Percentiles rank a stretch among this genome's conserved stretches.
Evolutionary conservation across 2,113 vertebrate species (phyloP).

Genomic region (Choloepus hoffmanni): DNA sequence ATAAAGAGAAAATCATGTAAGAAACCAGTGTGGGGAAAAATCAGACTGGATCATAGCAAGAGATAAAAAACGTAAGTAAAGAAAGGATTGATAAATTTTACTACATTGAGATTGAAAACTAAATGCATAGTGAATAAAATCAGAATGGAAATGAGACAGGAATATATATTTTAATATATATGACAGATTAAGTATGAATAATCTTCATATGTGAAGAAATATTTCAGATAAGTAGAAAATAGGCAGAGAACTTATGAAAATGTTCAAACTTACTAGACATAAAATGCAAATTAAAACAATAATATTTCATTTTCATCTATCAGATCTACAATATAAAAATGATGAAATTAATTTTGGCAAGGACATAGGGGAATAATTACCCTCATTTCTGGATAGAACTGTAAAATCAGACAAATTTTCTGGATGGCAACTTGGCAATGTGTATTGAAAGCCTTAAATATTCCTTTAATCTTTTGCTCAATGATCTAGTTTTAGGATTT

Average conservation of each 20-base stretch:
- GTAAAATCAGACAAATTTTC: slow-evolving; percentile 34
- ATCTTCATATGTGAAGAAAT: not conserved
- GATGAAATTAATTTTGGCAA: slow-evolving; percentile 34
- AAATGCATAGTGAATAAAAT: not conserved
- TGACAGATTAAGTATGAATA: not conserved
- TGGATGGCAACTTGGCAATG: not conserved
- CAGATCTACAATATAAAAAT: slow-evolving; percentile 19
- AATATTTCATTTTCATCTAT: slow-evolving; percentile 34
- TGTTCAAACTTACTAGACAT: not conserved
- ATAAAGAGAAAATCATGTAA: slow-evolving; percentile 39
- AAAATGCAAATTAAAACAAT: slow-evolving; percentile 38
- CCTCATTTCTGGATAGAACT: slow-evolving; percentile 26
- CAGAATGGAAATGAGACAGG: not conserved
- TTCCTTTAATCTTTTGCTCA: not conserved
- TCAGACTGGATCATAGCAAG: not conserved
- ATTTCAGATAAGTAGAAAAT: slow-evolving; percentile 33
- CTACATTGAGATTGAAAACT: not conserved
- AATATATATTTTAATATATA: not conserved
- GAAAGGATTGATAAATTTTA: not conserved
- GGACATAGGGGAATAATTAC: not conserved
- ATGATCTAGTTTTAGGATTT: not conserved
- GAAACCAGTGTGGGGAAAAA: not conserved
- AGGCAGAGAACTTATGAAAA: not conserved
- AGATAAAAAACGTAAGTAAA: not conserved
- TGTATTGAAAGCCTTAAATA: not conserved